These are phyloP conservation scores for Xanthia togata DNA, from an alignment of 2,888 invertebrate genomes.

Conservation along the genomic window DNA sequence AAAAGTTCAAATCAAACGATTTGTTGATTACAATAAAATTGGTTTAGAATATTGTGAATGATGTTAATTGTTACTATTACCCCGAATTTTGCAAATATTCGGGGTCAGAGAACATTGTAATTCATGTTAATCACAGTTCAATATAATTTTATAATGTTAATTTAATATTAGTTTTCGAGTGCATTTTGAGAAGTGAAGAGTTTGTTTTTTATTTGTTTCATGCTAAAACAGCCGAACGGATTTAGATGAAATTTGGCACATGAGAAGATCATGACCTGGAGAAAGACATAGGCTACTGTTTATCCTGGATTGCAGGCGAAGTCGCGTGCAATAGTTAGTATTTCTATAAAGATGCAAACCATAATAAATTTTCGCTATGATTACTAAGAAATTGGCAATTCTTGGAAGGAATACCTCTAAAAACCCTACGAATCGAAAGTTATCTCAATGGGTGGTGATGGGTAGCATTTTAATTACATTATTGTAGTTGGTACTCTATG, in stretches of 20 bases:
- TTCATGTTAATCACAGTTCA: not conserved
- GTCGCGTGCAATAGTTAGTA: no score
- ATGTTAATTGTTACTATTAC: constrained; percentile 6
- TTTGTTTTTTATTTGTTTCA: no score
- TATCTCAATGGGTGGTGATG: not conserved
- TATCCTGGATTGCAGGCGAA: no score
- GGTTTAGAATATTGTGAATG: constrained; percentile 1
- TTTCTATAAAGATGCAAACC: not conserved
- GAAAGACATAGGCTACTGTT: no score
- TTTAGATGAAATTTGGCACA: no score
- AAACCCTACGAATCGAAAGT: not conserved
- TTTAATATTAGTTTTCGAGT: not conserved
- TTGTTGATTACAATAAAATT: not conserved
- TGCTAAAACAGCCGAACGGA: no score
- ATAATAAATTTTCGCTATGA: not conserved
- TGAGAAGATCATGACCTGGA: no score
- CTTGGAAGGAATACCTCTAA: not conserved
- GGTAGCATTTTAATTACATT: not conserved
- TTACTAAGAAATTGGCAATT: not conserved
- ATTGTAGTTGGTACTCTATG: not conserved
- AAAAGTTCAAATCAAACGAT: constrained; percentile 11
- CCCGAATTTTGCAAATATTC: not conserved
- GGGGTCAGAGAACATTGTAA: not conserved
- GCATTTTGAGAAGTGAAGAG: not conserved
- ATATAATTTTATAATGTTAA: constrained; percentile 2